Evolutionary conservation across 2,113 vertebrate genomes (phyloP).

Genomic region (Madoqua kirkii): DNA sequence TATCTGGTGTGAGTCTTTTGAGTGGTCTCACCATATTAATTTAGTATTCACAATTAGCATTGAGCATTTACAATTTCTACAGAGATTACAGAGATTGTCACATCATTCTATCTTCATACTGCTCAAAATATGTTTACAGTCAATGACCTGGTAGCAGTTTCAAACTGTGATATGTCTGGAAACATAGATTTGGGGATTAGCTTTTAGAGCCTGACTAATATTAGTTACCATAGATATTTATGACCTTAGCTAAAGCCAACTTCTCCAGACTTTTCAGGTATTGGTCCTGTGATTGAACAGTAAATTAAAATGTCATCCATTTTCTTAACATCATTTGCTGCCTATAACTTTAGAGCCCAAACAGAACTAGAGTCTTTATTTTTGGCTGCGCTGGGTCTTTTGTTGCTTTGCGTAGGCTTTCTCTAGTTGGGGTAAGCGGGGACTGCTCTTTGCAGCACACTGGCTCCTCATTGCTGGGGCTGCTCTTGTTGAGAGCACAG

Average conservation of each 20-base stretch:
- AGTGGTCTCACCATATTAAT: neutral
- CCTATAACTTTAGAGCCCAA: neutral
- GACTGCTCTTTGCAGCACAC: neutral
- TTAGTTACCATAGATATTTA: neutral
- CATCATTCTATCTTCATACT: neutral
- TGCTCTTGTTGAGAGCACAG: neutral
- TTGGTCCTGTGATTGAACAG: neutral
- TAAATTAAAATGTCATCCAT: neutral
- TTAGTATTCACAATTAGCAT: neutral
- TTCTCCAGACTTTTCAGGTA: neutral
- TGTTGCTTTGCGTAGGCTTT: neutral
- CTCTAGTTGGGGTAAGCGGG: neutral
- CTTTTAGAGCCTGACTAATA: neutral
- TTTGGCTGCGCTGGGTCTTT: neutral
- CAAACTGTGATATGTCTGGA: neutral
- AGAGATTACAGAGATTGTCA: neutral
- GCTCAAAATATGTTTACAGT: neutral
- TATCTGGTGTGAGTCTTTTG: neutral
- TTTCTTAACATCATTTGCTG: neutral
- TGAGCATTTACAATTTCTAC: neutral
- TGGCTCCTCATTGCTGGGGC: neutral
- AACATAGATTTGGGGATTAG: neutral
- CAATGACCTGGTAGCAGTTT: neutral
- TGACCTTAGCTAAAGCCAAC: neutral
- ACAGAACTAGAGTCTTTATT: neutral